Conservation (phyloP, 2,113 vertebrate species). For the Balaeniceps rex region DNA sequence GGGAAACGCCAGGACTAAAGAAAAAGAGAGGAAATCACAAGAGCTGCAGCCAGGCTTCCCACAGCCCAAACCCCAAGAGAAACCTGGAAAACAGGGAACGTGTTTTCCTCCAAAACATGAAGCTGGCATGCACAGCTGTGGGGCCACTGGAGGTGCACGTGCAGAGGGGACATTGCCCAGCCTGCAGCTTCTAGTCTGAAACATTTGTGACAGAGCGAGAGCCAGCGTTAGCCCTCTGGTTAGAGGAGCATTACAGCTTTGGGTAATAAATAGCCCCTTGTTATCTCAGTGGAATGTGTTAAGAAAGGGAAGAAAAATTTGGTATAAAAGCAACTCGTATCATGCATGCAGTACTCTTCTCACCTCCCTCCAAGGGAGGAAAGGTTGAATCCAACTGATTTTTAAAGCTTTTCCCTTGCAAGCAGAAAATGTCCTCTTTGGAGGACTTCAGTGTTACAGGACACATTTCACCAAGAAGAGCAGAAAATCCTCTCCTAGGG, state of each 20-base stretch:
- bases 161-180: neutral
- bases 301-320: neutral
- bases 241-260: neutral
- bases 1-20: neutral
- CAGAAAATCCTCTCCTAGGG: neutral
- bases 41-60: neutral
- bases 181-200: neutral
- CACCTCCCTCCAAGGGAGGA: neutral
- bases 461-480: neutral
- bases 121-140: neutral
- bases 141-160: neutral
- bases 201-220: neutral
- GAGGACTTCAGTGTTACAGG: neutral
- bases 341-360: neutral
- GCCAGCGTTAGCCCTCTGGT: neutral
- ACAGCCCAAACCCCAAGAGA: neutral
- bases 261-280: neutral
- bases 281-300: neutral
- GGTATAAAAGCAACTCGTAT: neutral
- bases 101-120: fast-evolving
- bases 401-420: neutral
- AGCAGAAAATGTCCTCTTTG: neutral
- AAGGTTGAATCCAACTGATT: neutral
- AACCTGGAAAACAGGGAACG: neutral
- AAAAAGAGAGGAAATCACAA: neutral